These are phyloP conservation scores for Rattus norvegicus DNA, from an alignment of 2,113 vertebrate genomes.

Conservation along the genomic window DNA sequence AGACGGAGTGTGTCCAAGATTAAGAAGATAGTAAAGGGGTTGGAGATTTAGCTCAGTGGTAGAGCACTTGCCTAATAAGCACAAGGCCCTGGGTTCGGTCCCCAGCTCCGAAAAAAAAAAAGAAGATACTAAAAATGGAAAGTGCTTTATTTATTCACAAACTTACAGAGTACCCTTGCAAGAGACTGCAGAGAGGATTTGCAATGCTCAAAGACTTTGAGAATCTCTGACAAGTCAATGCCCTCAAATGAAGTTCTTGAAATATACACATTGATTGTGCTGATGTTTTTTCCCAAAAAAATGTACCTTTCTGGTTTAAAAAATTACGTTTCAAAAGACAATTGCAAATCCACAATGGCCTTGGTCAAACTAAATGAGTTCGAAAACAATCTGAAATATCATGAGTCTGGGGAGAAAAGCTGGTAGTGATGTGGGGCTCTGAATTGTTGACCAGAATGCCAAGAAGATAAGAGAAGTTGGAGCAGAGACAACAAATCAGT, in stretches of 20 bases:
- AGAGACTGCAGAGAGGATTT: neutral
- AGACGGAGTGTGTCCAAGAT: neutral
- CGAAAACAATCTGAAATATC: neutral
- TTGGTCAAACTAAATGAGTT: neutral
- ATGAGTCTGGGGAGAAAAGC: neutral
- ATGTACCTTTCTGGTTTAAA: neutral
- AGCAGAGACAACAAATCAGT: neutral
- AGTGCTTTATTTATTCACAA: neutral
- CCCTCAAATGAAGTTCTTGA: neutral
- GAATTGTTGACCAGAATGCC: too few relatives aligned
- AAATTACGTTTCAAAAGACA: neutral
- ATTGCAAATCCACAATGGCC: neutral
- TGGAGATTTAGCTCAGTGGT: too few relatives aligned
- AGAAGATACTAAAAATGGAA: neutral
- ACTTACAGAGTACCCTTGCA: neutral
- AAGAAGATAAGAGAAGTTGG: neutral
- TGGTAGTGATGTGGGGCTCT: neutral
- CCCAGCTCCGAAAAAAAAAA: neutral
- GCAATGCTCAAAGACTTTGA: neutral
- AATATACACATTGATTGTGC: neutral
- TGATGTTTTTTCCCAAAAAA: neutral
- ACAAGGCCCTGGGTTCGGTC: too few relatives aligned
- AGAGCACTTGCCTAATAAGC: too few relatives aligned
- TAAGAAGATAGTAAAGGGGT: neutral
- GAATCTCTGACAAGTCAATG: neutral